phyloP scores from a whole-genome alignment of 2,888 invertebrate genomes.

The Ferdinandea cuprea region DNA sequence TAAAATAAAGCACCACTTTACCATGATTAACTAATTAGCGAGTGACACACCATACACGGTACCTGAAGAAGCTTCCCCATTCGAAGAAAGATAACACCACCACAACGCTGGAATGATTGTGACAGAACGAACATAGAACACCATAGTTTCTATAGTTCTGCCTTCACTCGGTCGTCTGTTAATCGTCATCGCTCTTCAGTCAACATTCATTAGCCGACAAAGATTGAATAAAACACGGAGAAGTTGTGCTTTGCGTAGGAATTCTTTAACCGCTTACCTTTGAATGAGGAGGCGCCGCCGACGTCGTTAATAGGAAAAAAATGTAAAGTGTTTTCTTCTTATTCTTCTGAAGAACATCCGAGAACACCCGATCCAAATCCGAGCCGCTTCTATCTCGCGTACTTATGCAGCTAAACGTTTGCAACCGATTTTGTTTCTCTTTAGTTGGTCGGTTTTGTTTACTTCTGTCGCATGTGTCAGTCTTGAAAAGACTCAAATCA shows the following conservation, averaged over 20 bases:
- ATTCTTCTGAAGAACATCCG: neutral
- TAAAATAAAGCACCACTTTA: neutral
- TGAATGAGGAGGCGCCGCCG: conserved; percentile 52
- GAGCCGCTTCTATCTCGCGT: neutral
- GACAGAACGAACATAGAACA: neutral
- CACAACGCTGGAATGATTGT: neutral
- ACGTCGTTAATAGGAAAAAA: conserved; percentile 4
- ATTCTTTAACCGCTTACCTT: conserved; percentile 6
- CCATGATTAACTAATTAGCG: conserved; percentile 10
- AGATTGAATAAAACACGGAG: neutral
- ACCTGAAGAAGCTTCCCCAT: conserved; percentile 3
- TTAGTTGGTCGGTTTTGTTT: conserved; percentile 14
- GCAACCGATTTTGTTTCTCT: neutral
- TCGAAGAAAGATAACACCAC: conserved; percentile 7
- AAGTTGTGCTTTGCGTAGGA: conserved; percentile 4
- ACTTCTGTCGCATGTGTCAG: neutral
- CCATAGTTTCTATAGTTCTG: neutral
- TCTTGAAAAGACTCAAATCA: neutral
- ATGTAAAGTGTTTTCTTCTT: conserved; percentile 15
- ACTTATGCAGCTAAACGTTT: conserved; percentile 3
- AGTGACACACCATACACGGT: conserved; percentile 10
- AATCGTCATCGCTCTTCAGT: neutral
- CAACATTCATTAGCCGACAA: conserved; percentile 1
- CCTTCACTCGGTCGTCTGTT: neutral
- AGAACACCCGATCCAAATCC: neutral